A percentile compares a stretch with the other conserved stretches of the same genome.
phyloP scores from a whole-genome alignment of 2,113 vertebrate genomes.

The Toxotes chatareus region DNA sequence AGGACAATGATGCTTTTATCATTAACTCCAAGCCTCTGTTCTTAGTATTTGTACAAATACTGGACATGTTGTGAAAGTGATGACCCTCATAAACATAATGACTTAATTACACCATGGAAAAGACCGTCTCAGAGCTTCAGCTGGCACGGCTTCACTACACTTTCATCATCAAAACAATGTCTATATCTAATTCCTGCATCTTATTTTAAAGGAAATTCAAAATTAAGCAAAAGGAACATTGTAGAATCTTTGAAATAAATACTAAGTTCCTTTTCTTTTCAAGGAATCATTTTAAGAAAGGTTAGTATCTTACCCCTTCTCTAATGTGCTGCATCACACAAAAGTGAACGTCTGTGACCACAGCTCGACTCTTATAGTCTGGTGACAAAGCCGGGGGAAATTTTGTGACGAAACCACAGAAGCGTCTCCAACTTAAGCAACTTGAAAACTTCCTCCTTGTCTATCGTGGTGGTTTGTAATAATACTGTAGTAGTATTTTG shows the following conservation, averaged over 20 bases:
- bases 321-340: neutral
- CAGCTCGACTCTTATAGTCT: slow-evolving; percentile 46
- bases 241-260: no score
- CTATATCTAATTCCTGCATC: slow-evolving; percentile 3
- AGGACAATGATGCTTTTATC: slow-evolving; percentile 58
- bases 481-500: neutral
- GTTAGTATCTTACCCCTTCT: slow-evolving; percentile 55
- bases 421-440: slow-evolving; percentile 46
- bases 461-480: neutral
- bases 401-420: slow-evolving; percentile 57
- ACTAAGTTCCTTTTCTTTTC: no score
- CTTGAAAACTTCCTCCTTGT: slow-evolving; percentile 40
- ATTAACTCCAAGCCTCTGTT: slow-evolving; percentile 40
- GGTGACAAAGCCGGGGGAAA: slow-evolving; percentile 1
- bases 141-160: neutral
- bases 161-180: slow-evolving; percentile 6
- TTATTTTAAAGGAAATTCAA: neutral
- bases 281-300: neutral
- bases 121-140: slow-evolving; percentile 3
- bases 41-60: slow-evolving; percentile 39
- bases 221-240: neutral
- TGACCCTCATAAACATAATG: slow-evolving; percentile 65
- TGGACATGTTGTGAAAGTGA: slow-evolving; percentile 58
- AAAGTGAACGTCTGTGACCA: neutral
- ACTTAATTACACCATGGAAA: slow-evolving; percentile 41